Conservation (phyloP, 2,888 invertebrate species). For the Pachycephus smyrnensis region DNA sequence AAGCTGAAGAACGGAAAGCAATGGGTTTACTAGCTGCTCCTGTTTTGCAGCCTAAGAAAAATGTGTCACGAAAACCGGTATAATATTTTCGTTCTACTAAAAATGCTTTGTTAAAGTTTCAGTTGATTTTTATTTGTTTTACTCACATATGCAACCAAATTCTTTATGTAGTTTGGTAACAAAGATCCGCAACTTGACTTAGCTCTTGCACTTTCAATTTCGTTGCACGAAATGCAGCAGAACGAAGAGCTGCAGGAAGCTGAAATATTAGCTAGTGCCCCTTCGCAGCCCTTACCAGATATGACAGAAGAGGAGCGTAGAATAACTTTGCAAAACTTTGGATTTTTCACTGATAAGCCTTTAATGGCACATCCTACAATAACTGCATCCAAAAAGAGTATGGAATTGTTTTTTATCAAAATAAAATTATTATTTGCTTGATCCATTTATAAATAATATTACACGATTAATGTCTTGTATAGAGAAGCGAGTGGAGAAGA, state of each 20-base stretch:
- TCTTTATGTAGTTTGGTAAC: conserved; percentile 35
- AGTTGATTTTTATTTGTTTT: background rate
- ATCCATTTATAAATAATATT: conserved; percentile 9
- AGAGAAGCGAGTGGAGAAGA: conserved; percentile 48
- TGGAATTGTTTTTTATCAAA: conserved; percentile 10
- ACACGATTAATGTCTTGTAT: conserved; percentile 10
- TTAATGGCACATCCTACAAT: conserved; percentile 18
- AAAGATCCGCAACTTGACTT: conserved; percentile 63
- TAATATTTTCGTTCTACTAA: background rate
- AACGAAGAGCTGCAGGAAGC: conserved; percentile 54
- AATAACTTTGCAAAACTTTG: conserved; percentile 57
- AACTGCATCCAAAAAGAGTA: conserved; percentile 42
- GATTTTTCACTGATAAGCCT: conserved; percentile 53
- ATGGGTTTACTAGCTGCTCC: conserved; percentile 64
- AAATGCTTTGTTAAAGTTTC: background rate
- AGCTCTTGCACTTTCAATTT: conserved; percentile 66
- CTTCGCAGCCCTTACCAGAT: conserved; percentile 25
- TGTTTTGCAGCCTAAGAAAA: conserved; percentile 30
- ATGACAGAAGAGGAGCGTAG: conserved; percentile 34
- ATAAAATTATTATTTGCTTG: background rate
- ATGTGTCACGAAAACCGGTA: conserved; percentile 17
- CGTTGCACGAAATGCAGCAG: conserved; percentile 63
- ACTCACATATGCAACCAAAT: background rate
- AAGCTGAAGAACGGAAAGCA: conserved; percentile 61
- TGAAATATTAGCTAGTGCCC: conserved; percentile 49